Base-by-base conservation (phyloP, 2,888 invertebrate species). In the Cryptus armator region DNA sequence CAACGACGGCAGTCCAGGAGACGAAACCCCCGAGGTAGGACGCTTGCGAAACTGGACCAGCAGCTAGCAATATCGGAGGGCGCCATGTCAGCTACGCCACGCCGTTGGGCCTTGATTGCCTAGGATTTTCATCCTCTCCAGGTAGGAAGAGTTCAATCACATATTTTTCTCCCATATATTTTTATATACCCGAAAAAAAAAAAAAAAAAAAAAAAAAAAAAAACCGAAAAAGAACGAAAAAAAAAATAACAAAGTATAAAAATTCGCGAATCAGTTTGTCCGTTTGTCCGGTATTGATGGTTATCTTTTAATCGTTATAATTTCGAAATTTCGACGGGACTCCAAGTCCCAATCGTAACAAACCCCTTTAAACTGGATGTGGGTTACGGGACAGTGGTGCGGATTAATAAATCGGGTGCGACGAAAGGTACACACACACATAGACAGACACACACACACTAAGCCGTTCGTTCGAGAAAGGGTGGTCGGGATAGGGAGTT, bases 1-100 rank as follows among this genome's bases (percentile, higher is more conserved):
- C 90, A 88, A 90, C 90, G 90, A 89, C 86, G 86, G 77, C 92
- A 93, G 93, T 93, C 93, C 93, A 92, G 93, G 92, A 92, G 92
- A 92, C 92, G 91, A 90, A 90, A 90, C 92, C 91, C 90, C 89
- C 90, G 91, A 90, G 91, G 91, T 90, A 92, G 92, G 91, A 93
- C 91, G 90, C 77, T 89, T 85, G 87, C 86, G 86, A 89, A 86
- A 87, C 87, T 81, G 84, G 87, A 87, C 88, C 86, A 88, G 87
- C 86, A 89, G 87, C 80, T 87, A 85, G 84, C 86, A 82, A 88
- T 86, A 90, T 87, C 90, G 89, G 90, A 88, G 90, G 91, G 90
- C 91, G 90, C 91, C 91, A 93, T 93, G 93, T 91, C 91, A 92
- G 90, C 88, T 88, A 89, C 91, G 90, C 89, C 89, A 90, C 90